phyloP scores from a whole-genome alignment of 2,797 vertebrate genomes.

The Acrossocheilus wenchowensis region DNA sequence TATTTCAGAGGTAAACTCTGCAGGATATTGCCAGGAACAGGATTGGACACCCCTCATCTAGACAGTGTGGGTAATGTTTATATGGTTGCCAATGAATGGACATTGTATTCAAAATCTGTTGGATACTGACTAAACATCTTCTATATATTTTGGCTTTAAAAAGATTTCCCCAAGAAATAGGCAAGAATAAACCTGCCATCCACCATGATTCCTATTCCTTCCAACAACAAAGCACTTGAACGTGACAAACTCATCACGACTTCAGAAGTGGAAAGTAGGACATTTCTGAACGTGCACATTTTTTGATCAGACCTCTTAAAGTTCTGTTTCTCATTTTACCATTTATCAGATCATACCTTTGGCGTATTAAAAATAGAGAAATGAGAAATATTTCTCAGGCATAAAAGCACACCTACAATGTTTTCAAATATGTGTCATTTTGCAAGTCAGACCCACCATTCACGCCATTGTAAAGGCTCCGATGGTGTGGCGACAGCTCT shows the following conservation, averaged over 20 bases:
- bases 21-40: not conserved
- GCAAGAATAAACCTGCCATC: not conserved
- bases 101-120: not conserved
- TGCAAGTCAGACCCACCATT: constrained; percentile 85
- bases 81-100: not conserved
- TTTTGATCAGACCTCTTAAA: not conserved
- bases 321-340: not conserved
- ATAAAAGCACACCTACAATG: not conserved
- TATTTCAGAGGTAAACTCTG: not conserved
- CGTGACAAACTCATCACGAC: not conserved
- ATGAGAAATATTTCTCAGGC: not conserved
- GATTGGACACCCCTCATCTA: not conserved
- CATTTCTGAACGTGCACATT: not conserved
- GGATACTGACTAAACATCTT: constrained; percentile 1
- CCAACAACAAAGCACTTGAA: not conserved
- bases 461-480: constrained; percentile 95
- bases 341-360: not conserved
- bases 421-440: constrained; percentile 8
- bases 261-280: not conserved
- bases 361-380: not conserved
- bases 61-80: not conserved
- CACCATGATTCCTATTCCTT: not conserved
- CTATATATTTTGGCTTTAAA: not conserved
- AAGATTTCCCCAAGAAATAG: not conserved
- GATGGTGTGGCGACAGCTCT: constrained; percentile 90